Evolutionary conservation across 2,888 invertebrate genomes (phyloP).

Genomic region (Caenorhabditis sp.): DNA sequence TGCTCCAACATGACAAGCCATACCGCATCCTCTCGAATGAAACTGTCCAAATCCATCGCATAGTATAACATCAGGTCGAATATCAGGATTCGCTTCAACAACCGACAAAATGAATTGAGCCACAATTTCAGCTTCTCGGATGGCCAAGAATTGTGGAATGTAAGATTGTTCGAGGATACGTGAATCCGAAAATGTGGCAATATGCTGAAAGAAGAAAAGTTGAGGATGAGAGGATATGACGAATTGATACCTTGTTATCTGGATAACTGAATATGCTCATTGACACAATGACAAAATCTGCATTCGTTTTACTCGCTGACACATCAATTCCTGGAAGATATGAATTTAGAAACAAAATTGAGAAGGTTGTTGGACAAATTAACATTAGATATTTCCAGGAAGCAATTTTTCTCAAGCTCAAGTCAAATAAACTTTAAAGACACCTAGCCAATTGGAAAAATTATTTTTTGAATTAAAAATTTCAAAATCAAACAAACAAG

Average conservation of each 20-base stretch:
- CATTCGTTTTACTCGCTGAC: slow-evolving; percentile 20
- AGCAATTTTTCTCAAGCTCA: too few species aligned
- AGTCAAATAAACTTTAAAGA: too few species aligned
- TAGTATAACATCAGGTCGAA: slow-evolving; percentile 72
- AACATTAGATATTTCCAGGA: too few species aligned
- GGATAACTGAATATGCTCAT: slow-evolving; percentile 27
- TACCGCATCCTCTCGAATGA: slow-evolving; percentile 73
- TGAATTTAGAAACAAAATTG: too few species aligned
- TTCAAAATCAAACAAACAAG: too few species aligned
- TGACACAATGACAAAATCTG: slow-evolving; percentile 18
- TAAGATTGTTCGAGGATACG: slow-evolving; percentile 72
- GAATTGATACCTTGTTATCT: not conserved
- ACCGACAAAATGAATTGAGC: slow-evolving; percentile 61
- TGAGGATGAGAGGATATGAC: not conserved
- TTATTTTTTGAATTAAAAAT: too few species aligned
- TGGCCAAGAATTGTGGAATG: slow-evolving; percentile 73
- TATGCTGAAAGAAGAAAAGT: slow-evolving; percentile 66
- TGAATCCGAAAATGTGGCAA: slow-evolving; percentile 72
- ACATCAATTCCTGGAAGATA: slow-evolving; percentile 14
- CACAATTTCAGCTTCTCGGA: slow-evolving; percentile 72
- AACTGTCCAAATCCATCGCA: slow-evolving; percentile 74
- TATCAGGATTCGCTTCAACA: slow-evolving; percentile 60
- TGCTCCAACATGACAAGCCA: slow-evolving; percentile 74
- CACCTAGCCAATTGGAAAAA: too few species aligned
- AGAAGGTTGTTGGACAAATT: too few species aligned